Base-by-base conservation (phyloP, 2,888 invertebrate species). In the Globia sparganii region DNA sequence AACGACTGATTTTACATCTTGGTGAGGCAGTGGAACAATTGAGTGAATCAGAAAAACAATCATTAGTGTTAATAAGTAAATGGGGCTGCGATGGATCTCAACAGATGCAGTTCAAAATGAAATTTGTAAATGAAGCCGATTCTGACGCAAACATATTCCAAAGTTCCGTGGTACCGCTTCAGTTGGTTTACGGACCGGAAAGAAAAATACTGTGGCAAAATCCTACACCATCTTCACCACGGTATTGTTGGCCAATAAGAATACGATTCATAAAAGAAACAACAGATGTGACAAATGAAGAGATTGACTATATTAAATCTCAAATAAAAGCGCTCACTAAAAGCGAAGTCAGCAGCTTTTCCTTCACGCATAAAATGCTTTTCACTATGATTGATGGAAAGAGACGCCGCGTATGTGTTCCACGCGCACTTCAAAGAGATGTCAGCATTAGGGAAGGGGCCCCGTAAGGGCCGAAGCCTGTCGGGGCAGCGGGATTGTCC, bases 21-120 rank as follows among this genome's bases (percentile, higher is more conserved):
- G 71, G 53, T 43, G 76, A 40, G 40, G 40, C 40, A 40, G 40
- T 79, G 31, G 68, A 74, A 4, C 56, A 66, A 68, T 34, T 71
- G 8, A 71, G 13, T 74, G 74, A 66, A 80, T 6, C 6, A 25
- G 71, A 80, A 58, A 80, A 77, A 31, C 53, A 80, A 18, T 70
- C 65, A 4, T 34, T 80, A 6, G 13, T 73, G 4, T 34, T 76
- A 3, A 72, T 68, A 28, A 67, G 70, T 18, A 74, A 80, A 71
- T 80, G 76, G 73, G 82, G 81, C 72, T 77, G 76, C 68, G 58
- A 74, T 28, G 73, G 77, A 28, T 80, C 71, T 46, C 77, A 74
- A 21, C 77, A 71, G 37, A 40, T 67, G 8, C 43, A 70, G 8
- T 73, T 69, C 1, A 74, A 74, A 69, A 64, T 59, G 69, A 74